These are phyloP conservation scores for Ceratina australensis DNA, from an alignment of 1,140 invertebrate genomes.

Conservation along the genomic window DNA sequence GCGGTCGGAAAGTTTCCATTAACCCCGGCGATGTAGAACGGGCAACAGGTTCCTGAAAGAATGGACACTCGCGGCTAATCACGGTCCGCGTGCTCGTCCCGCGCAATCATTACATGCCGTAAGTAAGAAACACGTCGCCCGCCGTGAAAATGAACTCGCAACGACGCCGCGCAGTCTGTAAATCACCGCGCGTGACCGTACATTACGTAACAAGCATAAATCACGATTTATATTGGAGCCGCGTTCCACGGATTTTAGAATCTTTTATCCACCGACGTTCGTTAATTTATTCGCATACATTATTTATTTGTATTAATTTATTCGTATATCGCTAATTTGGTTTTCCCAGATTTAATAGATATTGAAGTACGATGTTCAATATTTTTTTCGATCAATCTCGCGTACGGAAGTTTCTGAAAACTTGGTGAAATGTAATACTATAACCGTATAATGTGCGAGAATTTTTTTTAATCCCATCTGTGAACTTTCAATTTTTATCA, in stretches of 20 bases:
- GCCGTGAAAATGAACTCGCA: constrained; percentile 6
- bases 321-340: no score
- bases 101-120: background rate
- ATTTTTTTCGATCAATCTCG: no score
- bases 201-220: background rate
- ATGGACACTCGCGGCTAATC: background rate
- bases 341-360: no score
- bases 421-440: no score
- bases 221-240: constrained; percentile 13
- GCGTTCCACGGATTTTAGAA: background rate
- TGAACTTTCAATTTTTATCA: no score
- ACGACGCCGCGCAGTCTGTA: background rate
- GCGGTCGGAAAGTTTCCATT: no score
- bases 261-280: background rate
- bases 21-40: background rate
- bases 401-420: no score
- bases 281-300: constrained; percentile 39
- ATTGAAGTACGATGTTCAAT: no score
- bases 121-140: constrained; percentile 12
- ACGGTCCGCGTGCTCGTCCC: background rate
- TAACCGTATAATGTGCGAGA: no score
- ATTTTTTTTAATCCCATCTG: no score
- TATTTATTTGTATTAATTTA: no score
- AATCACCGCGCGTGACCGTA: background rate
- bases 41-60: background rate